Evolutionary conservation across 2,113 vertebrate genomes (phyloP), one percentile per base, ranked within the genome.

Genomic region (Isichthys henryi): DNA sequence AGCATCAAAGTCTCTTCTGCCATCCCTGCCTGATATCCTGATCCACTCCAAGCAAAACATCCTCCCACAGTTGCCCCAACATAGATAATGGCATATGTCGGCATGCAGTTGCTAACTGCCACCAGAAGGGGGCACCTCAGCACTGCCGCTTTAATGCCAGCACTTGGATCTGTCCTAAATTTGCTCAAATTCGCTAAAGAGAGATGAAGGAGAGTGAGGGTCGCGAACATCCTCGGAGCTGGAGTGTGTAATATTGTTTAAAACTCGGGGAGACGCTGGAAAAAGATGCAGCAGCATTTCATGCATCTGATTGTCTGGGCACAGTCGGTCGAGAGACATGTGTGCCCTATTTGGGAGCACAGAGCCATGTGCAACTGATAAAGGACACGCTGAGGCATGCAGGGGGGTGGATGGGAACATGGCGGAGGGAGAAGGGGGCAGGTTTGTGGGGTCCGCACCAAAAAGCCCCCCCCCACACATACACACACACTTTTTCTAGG

Each of bases 331-430:
- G 89, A 6, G 90, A 93, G 88, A 93, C 94, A 96, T 94, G 92
- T 95, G 95, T 93, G 91, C 77, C 92, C 94, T 87, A 89, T 96
- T 95, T 96, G 93, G 91, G 91, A 92, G 46, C 27, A 92, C 91
- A 88, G 93, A 90, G 92, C 93, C 95, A 96, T 93, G 92, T 95
- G 95, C 80, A 94, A 95, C 89, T 92, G 90, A 97, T 96, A 95
- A 96, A 96, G 92, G 90, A 89, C 93, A 94, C 91, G 92, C 95
- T 92, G 94, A 93, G 91, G 91, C 90, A 90, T 91, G 83, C n/a
- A 10, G 27, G 17, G 80, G 89, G 90, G 93, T 74, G 50, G 91
- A 89, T 17, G 90, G 89, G 91, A 13, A 89, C 35, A 86, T 83
- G 86, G 89, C 39, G 15, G 89, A 92, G 87, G 31, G 0, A 90